Conservation (phyloP, 2,888 invertebrate species). For the Phorcus lineatus region DNA sequence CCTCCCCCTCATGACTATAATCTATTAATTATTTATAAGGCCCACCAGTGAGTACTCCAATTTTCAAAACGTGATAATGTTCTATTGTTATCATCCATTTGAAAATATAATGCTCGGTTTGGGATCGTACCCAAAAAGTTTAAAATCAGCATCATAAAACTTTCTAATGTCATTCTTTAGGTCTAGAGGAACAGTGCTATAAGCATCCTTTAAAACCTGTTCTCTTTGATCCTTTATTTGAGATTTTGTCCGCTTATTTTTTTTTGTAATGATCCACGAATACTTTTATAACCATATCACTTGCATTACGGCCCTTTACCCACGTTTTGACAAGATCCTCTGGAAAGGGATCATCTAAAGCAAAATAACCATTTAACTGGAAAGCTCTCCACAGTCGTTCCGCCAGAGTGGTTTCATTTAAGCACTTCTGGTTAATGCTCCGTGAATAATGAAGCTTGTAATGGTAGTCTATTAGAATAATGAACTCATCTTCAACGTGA, state of each 20-base stretch:
- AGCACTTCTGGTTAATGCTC: neutral
- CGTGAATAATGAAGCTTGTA: neutral
- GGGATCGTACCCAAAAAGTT: constrained; percentile 22
- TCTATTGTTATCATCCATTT: neutral
- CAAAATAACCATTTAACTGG: constrained; percentile 13
- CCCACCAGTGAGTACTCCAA: too few relatives aligned
- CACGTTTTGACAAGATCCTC: neutral
- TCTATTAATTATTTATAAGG: too few relatives aligned
- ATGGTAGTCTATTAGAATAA: neutral
- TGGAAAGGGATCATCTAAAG: neutral
- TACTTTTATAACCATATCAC: neutral
- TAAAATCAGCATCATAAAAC: constrained; percentile 12
- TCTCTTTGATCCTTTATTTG: neutral
- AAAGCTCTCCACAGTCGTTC: constrained; percentile 14
- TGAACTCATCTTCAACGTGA: constrained; percentile 10
- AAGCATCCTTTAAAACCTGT: neutral
- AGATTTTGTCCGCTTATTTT: neutral
- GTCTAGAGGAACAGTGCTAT: neutral
- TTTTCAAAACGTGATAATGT: too few relatives aligned
- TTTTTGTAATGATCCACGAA: neutral
- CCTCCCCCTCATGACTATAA: too few relatives aligned
- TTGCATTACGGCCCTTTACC: neutral
- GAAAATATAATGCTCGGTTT: neutral
- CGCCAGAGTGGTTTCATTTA: neutral
- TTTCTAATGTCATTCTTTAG: neutral